Evolutionary conservation across 2,888 invertebrate genomes (phyloP), one percentile per base, ranked within the genome.

Genomic region (Tineola bisselliella): DNA sequence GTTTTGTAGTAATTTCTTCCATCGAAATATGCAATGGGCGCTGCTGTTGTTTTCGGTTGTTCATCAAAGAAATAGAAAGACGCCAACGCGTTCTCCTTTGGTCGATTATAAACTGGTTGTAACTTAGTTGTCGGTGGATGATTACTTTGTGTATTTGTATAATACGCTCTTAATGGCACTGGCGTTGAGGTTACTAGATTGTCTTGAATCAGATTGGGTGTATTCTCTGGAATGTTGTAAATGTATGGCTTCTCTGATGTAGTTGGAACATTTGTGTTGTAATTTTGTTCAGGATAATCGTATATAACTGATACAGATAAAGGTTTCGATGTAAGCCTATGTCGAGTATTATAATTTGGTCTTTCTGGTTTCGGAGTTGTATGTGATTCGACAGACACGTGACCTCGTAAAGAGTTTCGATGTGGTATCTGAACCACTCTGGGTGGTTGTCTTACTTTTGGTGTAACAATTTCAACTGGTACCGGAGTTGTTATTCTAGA

Each of bases 11-110:
- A 86, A 67, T 87, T 81, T 62, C 82, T 75, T 44, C 84, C 84
- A 63, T 87, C 86, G 65, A 79, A 87, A 68, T 74, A 87, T 1
- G 86, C 77, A 60, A 88, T 81, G 0, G 90, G 89, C 25, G 89
- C 78, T 11, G 90, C 89, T 18, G 90, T 88, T 10, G 89, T 84
- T 66, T 84, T 83, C 0, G 86, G 82, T 65, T 88, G 86, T 70
- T 92, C 92, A 63, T 92, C 91, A 66, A 91, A 92, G 69, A 91
- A 92, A 68, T 89, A 92, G 74, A 90, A 92, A 8, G 91, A 91
- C 0, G 90, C 88, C 60, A 88, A 75, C 48, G 83, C 81, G 67
- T 87, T 84, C 63, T 83, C 78, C 65, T 75, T 81, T 44, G 81
- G 80, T 38, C 77, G 78, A 65, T 74, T 79, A 63, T 80, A 84